Conservation (phyloP, 2,113 vertebrate species). For the Upupa epops region DNA sequence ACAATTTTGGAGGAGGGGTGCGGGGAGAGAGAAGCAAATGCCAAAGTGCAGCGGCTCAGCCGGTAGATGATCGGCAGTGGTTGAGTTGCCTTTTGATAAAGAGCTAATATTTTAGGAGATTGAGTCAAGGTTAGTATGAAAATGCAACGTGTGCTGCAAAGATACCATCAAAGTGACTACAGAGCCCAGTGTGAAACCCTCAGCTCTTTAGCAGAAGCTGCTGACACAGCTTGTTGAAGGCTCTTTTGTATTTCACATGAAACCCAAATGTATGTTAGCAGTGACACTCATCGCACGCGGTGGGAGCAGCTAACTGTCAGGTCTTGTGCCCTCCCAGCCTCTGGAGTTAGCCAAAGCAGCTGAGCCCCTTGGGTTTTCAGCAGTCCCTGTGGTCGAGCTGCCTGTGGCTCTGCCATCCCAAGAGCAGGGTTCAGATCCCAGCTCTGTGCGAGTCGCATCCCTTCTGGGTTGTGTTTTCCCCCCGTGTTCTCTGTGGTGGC, state of each 20-base stretch:
- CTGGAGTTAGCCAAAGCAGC: background rate
- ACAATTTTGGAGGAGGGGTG: slow-evolving; percentile 1
- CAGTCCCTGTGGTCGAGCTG: background rate
- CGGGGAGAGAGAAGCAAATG: slow-evolving; percentile 20
- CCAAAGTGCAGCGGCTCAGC: slow-evolving; percentile 43
- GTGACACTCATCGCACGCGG: background rate
- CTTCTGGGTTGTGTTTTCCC: background rate
- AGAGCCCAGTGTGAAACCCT: slow-evolving; percentile 27
- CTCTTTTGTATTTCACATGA: background rate
- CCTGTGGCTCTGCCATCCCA: background rate
- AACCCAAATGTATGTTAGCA: slow-evolving; percentile 10
- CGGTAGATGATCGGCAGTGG: background rate
- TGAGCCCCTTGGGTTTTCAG: accelerated
- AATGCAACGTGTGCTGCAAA: background rate
- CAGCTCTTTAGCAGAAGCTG: slow-evolving; percentile 48
- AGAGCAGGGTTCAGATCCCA: background rate
- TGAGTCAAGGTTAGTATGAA: slow-evolving; percentile 52
- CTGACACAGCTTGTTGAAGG: slow-evolving; percentile 34
- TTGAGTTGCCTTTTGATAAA: slow-evolving; percentile 44
- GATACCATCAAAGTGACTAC: slow-evolving; percentile 36
- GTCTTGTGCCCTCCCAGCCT: background rate
- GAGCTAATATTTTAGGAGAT: slow-evolving; percentile 50
- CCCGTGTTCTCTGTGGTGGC: background rate
- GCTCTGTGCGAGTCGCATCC: background rate
- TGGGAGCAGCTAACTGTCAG: background rate